Percentiles rank a stretch among this genome's conserved stretches.
Evolutionary conservation across 2,797 vertebrate species (phyloP).

Genomic region (Hirundo rustica): DNA sequence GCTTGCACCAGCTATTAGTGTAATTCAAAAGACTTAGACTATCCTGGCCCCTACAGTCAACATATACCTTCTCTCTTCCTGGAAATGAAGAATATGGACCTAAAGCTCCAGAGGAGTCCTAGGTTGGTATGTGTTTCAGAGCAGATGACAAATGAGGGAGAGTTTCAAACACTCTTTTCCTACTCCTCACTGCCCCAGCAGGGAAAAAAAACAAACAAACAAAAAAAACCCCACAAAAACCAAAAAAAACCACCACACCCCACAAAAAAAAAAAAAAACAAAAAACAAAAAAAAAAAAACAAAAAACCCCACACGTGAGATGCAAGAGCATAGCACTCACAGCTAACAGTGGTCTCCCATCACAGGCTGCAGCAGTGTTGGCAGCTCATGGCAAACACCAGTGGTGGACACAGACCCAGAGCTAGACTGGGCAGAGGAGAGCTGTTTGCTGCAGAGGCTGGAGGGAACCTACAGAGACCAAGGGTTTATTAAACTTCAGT

Average conservation of each 20-base stretch:
- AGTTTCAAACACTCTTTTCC: neutral
- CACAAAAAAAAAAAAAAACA: no score
- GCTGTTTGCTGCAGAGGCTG: neutral
- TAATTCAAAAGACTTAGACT: neutral
- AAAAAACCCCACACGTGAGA: neutral
- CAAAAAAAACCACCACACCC: no score
- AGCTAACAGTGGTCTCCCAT: neutral
- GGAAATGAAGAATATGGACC: neutral
- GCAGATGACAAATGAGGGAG: neutral
- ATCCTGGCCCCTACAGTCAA: neutral
- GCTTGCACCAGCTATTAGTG: neutral
- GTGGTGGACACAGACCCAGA: neutral
- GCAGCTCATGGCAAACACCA: neutral
- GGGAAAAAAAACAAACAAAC: neutral
- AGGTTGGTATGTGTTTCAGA: neutral
- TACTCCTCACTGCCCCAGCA: neutral
- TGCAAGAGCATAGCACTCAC: fast-evolving
- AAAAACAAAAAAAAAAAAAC: no score
- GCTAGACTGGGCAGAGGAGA: neutral
- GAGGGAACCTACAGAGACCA: neutral
- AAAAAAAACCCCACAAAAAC: no score
- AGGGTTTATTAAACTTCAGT: conserved; percentile 37
- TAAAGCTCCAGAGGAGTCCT: neutral
- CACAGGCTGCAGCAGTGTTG: neutral
- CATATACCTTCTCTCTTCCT: neutral